Conservation (phyloP, 2,888 invertebrate species). For the Melanostoma mellinum region DNA sequence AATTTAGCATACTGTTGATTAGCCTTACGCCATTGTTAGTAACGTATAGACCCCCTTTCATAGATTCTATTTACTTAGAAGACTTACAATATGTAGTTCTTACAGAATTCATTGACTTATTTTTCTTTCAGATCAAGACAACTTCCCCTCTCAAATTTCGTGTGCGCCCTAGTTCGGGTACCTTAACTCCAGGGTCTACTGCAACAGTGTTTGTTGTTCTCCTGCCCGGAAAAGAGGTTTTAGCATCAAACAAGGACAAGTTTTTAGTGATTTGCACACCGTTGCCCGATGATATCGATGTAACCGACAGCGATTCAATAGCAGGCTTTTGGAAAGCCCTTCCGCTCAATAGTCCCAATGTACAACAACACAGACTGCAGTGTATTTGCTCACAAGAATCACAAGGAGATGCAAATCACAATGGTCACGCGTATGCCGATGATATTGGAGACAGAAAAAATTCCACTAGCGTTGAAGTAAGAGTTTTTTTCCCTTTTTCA, state of each 20-base stretch:
- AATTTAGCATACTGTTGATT: too few species aligned
- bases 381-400: constrained; percentile 81
- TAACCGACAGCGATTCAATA: constrained; percentile 85
- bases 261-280: constrained; percentile 94
- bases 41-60: too few species aligned
- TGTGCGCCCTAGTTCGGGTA: constrained; percentile 94
- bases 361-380: constrained; percentile 88
- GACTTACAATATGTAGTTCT: too few species aligned
- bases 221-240: constrained; percentile 87
- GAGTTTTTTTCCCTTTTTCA: not conserved
- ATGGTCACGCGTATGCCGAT: constrained; percentile 78
- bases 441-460: constrained; percentile 71
- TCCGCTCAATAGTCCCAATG: constrained; percentile 83
- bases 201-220: constrained; percentile 88
- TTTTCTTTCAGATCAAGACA: constrained; percentile 91
- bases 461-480: constrained; percentile 48
- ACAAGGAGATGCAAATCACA: constrained; percentile 43
- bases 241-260: constrained; percentile 89
- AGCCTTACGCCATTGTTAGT: too few species aligned
- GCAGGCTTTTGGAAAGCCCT: constrained; percentile 89
- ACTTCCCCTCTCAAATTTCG: constrained; percentile 97
- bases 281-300: constrained; percentile 84
- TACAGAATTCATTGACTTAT: not conserved
- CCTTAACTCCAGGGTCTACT: constrained; percentile 86
- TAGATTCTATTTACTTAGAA: too few species aligned